Base-by-base conservation (phyloP, 2,888 invertebrate species). In the Leptopilina syphax region DNA sequence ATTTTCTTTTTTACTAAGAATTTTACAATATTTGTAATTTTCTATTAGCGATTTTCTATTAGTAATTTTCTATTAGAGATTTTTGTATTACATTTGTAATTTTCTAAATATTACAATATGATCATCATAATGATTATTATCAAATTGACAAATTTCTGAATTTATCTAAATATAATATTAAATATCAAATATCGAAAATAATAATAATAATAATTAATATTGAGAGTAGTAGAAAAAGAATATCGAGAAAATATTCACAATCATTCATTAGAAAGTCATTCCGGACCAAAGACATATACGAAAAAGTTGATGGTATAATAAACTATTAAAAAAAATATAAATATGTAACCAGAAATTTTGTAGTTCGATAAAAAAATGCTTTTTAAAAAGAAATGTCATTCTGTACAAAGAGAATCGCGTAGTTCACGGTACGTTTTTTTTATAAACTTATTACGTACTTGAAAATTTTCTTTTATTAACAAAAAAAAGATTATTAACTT, bases 261-360 rank as follows among this genome's bases (percentile, higher is more conserved):
- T 50, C 6, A 24, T 7, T 24, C 70, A 54, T 54, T 73, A 73
- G 18, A 73, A 73, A 73, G n/a, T 57, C 34, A n/a, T 73, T 34
- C 34, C 3, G 41, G 73, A 73, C 73, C 57, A 73, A 73, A 57
- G 9, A 57, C 73, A 13, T n/a, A 13, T n/a, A 50, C 12, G 50
- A 50, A 50, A 60, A 60, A 73, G 34, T 57, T 73, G 54, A 73
- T 73, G 73, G 73, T 73, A 73, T 57, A 60, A 73, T 41, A 34
- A 27, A 34, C 10, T 34, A 73, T 27, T 73, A 13, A 34, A 65
- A 65, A 34, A 10, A 63, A 63, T 63, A 18, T 63, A 13, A 12
- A 68, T 68, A 8, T 41, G 10, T 34, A 57, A n/a, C n/a, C 57
- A n/a, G 57, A 57, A 57, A 57, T 73, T 73, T 41, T 73, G 34